phyloP scores from a whole-genome alignment of 2,888 invertebrate species.

The Seladonia tumulorum region DNA sequence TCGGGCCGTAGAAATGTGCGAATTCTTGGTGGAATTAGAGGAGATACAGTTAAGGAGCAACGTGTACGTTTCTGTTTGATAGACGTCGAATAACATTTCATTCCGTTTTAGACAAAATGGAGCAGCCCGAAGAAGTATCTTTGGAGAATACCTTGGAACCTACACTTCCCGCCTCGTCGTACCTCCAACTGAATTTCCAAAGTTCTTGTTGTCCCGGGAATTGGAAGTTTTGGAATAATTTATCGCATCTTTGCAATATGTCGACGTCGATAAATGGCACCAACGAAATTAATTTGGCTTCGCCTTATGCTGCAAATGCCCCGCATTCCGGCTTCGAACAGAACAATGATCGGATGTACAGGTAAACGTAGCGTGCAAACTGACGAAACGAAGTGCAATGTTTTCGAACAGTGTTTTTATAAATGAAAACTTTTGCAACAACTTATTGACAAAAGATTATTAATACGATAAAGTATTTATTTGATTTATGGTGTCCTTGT shows the following conservation, averaged over 20 bases:
- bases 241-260: constrained; percentile 32
- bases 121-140: constrained; percentile 41
- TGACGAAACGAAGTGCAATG: not conserved
- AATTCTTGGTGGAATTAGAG: not conserved
- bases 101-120: constrained; percentile 46
- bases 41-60: not conserved
- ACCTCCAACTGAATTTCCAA: constrained; percentile 55
- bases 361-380: constrained; percentile 52
- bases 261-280: constrained; percentile 21
- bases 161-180: constrained; percentile 65
- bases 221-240: constrained; percentile 61
- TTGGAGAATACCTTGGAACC: constrained; percentile 66
- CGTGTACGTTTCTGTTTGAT: not conserved
- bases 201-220: constrained; percentile 51
- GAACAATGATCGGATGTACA: constrained; percentile 64
- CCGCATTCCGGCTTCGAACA: constrained; percentile 63
- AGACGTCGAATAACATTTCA: not conserved
- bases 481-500: not conserved
- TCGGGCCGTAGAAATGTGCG: not conserved
- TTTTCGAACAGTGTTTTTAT: not conserved
- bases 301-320: constrained; percentile 25
- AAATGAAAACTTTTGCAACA: not conserved
- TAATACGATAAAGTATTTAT: not conserved
- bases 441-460: not conserved
- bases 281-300: constrained; percentile 21